These are phyloP conservation scores for Agrypnia vestita DNA, from an alignment of 1,140 invertebrate species.

Conservation along the genomic window DNA sequence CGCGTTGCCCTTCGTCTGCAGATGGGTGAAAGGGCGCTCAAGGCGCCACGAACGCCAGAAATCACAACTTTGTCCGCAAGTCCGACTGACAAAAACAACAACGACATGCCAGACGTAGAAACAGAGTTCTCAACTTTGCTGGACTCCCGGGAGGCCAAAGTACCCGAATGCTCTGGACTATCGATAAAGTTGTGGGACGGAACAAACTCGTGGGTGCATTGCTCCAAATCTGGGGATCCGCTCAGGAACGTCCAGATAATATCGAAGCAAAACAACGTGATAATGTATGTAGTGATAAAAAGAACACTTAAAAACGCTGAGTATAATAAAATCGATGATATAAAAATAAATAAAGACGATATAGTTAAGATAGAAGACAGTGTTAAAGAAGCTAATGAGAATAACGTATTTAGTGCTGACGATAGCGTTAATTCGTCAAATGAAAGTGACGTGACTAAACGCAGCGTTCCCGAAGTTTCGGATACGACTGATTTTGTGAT, in stretches of 20 bases:
- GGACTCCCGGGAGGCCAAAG: constrained; percentile 42
- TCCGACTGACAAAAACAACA: constrained; percentile 22
- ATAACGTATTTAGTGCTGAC: constrained; percentile 28
- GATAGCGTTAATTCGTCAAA: constrained; percentile 27
- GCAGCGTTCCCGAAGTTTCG: constrained; percentile 45
- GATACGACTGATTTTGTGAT: constrained; percentile 22
- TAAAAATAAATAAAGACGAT: constrained; percentile 30
- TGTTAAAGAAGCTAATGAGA: constrained; percentile 12
- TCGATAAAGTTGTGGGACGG: constrained; percentile 73
- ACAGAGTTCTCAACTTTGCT: constrained; percentile 35
- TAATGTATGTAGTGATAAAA: constrained; percentile 65
- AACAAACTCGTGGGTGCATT: constrained; percentile 73
- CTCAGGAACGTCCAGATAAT: constrained; percentile 74
- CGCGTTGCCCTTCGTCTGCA: constrained; percentile 73
- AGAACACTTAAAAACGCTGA: constrained; percentile 48
- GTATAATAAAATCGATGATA: constrained; percentile 27
- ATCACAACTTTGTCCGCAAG: constrained; percentile 55
- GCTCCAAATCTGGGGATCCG: constrained; percentile 73
- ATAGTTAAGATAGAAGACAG: constrained; percentile 28
- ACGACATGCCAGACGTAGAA: constrained; percentile 49
- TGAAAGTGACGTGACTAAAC: constrained; percentile 43
- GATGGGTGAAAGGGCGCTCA: constrained; percentile 69
- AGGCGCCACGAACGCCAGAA: constrained; percentile 26
- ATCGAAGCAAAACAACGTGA: constrained; percentile 73
- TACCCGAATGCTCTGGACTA: constrained; percentile 71